These are phyloP conservation scores for Eupsittula cactorum DNA, from an alignment of 2,113 vertebrate genomes.

Conservation along the genomic window DNA sequence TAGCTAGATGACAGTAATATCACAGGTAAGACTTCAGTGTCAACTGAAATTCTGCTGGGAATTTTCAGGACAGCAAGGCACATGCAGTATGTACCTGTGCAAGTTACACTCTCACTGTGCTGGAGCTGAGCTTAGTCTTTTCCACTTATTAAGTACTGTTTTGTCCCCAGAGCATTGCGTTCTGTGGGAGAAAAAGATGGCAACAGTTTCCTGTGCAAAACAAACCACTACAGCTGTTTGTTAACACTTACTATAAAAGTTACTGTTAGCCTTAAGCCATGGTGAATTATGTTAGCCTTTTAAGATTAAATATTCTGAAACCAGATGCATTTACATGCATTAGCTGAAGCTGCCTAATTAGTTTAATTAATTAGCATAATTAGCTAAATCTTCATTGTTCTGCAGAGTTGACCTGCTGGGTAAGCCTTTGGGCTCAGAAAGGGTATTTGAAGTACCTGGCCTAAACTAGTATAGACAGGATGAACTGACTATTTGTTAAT, in stretches of 20 bases:
- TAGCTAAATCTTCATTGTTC: constrained; percentile 12
- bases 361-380: constrained; percentile 43
- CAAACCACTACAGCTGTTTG: not conserved
- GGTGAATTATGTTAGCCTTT: constrained; percentile 19
- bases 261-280: not conserved
- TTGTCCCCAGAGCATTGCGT: not conserved
- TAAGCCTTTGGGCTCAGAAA: not conserved
- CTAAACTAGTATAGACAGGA: not conserved
- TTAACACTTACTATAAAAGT: not conserved
- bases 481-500: not conserved
- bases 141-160: not conserved
- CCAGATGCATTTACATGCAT: constrained; percentile 18
- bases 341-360: constrained; percentile 33
- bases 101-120: not conserved
- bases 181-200: not conserved
- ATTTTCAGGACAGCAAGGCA: not conserved
- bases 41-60: not conserved
- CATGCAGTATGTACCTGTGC: not conserved
- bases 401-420: not conserved
- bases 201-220: not conserved
- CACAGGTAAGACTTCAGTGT: not conserved
- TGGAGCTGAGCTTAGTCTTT: not conserved
- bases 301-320: constrained; percentile 31
- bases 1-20: not conserved
- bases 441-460: not conserved